phyloP scores from a whole-genome alignment of 2,888 invertebrate species.

The Phalera bucephala region DNA sequence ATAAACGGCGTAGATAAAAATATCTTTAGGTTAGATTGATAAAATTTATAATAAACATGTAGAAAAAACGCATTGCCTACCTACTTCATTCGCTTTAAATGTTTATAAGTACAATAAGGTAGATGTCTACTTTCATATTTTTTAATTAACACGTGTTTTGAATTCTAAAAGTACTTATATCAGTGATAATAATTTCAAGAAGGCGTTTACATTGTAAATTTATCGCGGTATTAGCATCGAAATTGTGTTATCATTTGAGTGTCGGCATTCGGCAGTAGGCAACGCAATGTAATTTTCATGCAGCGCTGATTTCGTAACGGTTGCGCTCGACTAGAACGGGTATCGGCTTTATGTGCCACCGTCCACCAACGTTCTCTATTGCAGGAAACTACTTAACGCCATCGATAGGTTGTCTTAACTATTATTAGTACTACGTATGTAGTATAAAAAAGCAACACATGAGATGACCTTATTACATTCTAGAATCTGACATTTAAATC shows the following conservation, averaged over 20 bases:
- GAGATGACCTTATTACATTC: too few relatives aligned
- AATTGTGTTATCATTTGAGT: conserved; percentile 27
- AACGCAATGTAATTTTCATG: conserved; percentile 70
- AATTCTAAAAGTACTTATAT: too few relatives aligned
- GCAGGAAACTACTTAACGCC: conserved; percentile 23
- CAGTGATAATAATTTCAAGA: conserved; percentile 2
- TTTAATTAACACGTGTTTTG: too few relatives aligned
- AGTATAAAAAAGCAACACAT: too few relatives aligned
- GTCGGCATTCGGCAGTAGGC: conserved; percentile 28
- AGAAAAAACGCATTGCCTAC: too few relatives aligned
- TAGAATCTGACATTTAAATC: too few relatives aligned
- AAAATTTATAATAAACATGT: conserved; percentile 8
- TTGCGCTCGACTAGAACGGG: conserved; percentile 79
- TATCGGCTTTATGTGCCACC: conserved; percentile 69
- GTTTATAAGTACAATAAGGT: too few relatives aligned
- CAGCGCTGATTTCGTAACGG: conserved; percentile 80
- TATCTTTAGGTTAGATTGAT: conserved; percentile 7
- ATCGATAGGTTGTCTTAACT: too few relatives aligned
- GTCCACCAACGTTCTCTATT: conserved; percentile 59
- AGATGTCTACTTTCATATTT: too few relatives aligned
- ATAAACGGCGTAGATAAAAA: not conserved
- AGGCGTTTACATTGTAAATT: conserved; percentile 16
- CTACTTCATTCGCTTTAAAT: too few relatives aligned
- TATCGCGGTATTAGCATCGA: conserved; percentile 18
- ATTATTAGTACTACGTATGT: too few relatives aligned